phyloP scores from a whole-genome alignment of 2,888 invertebrate genomes.

The Liposcelis brunnea region DNA sequence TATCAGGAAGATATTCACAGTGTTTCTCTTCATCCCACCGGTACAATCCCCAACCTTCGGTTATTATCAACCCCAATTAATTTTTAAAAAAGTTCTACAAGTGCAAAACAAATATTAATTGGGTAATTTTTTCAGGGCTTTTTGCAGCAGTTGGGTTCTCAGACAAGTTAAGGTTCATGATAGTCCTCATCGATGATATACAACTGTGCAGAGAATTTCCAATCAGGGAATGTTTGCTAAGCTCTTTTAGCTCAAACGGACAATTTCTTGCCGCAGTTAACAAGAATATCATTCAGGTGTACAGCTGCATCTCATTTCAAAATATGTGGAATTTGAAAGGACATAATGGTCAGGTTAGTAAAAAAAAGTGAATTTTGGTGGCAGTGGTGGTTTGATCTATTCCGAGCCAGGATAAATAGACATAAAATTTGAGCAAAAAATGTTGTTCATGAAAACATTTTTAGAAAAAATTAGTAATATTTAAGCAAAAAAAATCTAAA shows the following conservation, averaged over 20 bases:
- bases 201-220: constrained; percentile 48
- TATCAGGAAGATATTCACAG: constrained; percentile 70
- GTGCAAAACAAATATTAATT: too few relatives aligned
- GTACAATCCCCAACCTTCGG: constrained; percentile 14
- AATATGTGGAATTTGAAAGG: constrained; percentile 60
- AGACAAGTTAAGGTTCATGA: constrained; percentile 76
- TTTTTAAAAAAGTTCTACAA: too few relatives aligned
- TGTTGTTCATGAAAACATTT: too few relatives aligned
- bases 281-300: constrained; percentile 70
- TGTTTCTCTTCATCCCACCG: constrained; percentile 52
- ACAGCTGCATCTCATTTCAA: constrained; percentile 64
- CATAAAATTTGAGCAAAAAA: too few relatives aligned
- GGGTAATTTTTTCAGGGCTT: constrained; percentile 34
- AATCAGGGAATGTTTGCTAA: constrained; percentile 57
- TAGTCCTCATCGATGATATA: constrained; percentile 74
- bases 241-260: constrained; percentile 69
- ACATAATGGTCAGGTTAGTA: constrained; percentile 48
- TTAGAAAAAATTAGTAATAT: too few relatives aligned
- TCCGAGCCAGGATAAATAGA: too few relatives aligned
- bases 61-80: too few relatives aligned
- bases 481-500: too few relatives aligned
- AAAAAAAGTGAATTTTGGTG: too few relatives aligned
- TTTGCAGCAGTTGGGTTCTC: constrained; percentile 80
- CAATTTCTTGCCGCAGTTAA: constrained; percentile 83
- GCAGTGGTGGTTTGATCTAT: too few relatives aligned